Conservation (phyloP, 2,113 vertebrate species). For the Maccullochella peelii region DNA sequence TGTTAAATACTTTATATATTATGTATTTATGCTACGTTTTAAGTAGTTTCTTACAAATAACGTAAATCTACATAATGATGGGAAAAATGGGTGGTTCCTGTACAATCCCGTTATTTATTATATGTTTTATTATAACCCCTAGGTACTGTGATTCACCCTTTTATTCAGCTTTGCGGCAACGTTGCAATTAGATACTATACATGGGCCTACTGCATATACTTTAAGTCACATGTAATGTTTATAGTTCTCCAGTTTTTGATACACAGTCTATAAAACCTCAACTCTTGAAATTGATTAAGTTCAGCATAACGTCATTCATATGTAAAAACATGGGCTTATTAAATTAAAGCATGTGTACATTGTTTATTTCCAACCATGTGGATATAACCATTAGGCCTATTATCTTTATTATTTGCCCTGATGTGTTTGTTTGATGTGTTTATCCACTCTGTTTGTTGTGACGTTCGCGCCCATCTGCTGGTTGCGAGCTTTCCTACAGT, state of each 20-base stretch:
- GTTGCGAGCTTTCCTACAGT: constrained; percentile 33
- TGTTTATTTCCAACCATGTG: background rate
- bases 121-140: background rate
- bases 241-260: background rate
- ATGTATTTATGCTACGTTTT: background rate
- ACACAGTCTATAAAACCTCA: background rate
- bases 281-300: background rate
- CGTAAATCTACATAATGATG: background rate
- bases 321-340: background rate
- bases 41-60: background rate
- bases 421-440: background rate
- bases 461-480: background rate
- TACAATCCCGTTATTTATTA: background rate
- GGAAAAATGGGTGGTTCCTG: background rate
- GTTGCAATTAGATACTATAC: background rate
- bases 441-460: background rate
- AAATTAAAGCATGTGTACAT: background rate
- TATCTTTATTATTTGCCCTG: background rate
- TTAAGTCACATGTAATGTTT: background rate
- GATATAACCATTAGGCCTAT: background rate
- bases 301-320: no score
- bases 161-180: background rate
- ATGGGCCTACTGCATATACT: background rate
- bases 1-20: background rate
- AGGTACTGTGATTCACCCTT: background rate